Evolutionary conservation across 2,797 vertebrate species (phyloP).

Genomic region (Acipenser ruthenus): DNA sequence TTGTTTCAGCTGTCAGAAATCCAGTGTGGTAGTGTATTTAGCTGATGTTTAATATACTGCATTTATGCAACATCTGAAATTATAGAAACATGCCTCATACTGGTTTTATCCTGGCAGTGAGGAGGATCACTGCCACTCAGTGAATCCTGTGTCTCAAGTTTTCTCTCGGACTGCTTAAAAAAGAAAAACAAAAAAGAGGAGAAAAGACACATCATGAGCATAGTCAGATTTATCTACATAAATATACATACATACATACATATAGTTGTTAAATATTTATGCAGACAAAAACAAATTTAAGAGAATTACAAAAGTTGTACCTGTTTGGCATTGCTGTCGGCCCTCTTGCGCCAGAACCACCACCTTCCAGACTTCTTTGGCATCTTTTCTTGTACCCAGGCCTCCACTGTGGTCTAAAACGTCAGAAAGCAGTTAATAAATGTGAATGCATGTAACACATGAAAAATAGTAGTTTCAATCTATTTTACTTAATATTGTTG

Average conservation of each 20-base stretch:
- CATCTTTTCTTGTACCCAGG: slow-evolving; percentile 97
- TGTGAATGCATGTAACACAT: not conserved
- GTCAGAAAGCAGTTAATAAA: not conserved
- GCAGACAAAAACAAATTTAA: too few species aligned
- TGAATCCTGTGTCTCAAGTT: slow-evolving; percentile 73
- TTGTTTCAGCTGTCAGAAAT: too few species aligned
- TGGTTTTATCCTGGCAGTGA: slow-evolving; percentile 61
- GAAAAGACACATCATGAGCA: not conserved
- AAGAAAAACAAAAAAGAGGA: not conserved
- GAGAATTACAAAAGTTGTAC: slow-evolving; percentile 41
- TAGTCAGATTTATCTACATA: not conserved
- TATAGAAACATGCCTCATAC: slow-evolving; percentile 59
- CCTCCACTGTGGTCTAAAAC: slow-evolving; percentile 84
- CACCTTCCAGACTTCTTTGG: slow-evolving; percentile 95
- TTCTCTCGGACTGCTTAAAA: slow-evolving; percentile 71
- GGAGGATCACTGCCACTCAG: slow-evolving; percentile 60
- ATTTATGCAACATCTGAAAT: slow-evolving; percentile 4
- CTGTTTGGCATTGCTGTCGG: slow-evolving; percentile 85
- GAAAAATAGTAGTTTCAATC: too few species aligned
- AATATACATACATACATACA: too few species aligned
- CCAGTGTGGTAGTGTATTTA: too few species aligned
- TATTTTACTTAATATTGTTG: not conserved
- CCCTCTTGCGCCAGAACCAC: slow-evolving; percentile 96
- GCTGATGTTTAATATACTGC: too few species aligned
- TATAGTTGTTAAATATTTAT: too few species aligned